Percentiles rank a stretch among this genome's conserved stretches.
Conservation (phyloP, 2,113 vertebrate species). For the Calidris pugnax region DNA sequence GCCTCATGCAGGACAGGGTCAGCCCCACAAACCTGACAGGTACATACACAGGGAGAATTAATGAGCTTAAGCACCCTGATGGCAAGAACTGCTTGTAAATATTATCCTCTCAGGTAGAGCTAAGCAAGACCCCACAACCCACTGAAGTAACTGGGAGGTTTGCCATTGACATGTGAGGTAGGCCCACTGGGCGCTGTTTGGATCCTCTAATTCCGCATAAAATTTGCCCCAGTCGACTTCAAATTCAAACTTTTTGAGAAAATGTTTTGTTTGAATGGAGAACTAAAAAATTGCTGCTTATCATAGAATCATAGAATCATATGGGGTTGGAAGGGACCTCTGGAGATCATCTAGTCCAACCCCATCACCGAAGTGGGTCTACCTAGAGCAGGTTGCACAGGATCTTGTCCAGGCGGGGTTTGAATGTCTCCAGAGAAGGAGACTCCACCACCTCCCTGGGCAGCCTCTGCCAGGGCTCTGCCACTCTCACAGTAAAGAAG, state of each 20-base stretch:
- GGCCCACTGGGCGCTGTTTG: neutral
- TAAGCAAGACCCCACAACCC: neutral
- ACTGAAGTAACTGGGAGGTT: neutral
- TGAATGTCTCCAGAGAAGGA: too few species aligned
- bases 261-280: neutral
- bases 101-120: neutral
- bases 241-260: neutral
- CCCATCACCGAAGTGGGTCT: too few species aligned
- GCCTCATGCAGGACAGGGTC: neutral
- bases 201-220: neutral
- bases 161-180: neutral
- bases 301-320: too few species aligned
- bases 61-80: neutral
- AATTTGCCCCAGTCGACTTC: neutral
- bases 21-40: neutral
- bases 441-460: too few species aligned
- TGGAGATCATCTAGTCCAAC: too few species aligned
- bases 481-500: too few species aligned
- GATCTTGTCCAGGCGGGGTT: too few species aligned
- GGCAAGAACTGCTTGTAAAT: neutral
- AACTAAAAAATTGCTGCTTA: neutral
- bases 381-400: too few species aligned
- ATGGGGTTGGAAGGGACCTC: too few species aligned
- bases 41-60: neutral
- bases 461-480: too few species aligned